These are phyloP conservation scores for Boloria euphrosyne DNA, from an alignment of 2,888 invertebrate species.

Conservation along the genomic window DNA sequence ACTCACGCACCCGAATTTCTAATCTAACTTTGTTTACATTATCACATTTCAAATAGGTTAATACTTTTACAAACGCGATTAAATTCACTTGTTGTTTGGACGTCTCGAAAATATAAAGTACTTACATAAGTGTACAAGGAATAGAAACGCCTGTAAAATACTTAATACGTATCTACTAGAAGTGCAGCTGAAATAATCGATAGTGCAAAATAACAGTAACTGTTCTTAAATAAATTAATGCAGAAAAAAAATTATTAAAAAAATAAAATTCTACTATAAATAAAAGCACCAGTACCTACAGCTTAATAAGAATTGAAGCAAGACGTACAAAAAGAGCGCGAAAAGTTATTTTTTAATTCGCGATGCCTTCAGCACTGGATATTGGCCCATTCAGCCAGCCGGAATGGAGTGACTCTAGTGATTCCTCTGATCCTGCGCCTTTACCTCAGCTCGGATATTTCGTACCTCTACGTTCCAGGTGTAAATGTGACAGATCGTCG, in stretches of 20 bases:
- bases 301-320: too few species aligned
- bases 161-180: background rate
- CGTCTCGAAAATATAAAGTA: slow-evolving; percentile 11
- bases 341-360: slow-evolving; percentile 7
- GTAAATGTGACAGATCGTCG: slow-evolving; percentile 67
- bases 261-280: background rate
- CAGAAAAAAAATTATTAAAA: too few species aligned
- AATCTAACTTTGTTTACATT: slow-evolving; percentile 53
- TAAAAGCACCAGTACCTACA: background rate
- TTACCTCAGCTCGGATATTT: slow-evolving; percentile 83
- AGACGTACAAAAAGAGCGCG: slow-evolving; percentile 5
- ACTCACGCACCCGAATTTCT: slow-evolving; percentile 54
- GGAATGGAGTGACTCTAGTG: slow-evolving; percentile 77
- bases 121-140: background rate
- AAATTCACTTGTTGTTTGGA: slow-evolving; percentile 10
- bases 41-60: slow-evolving; percentile 48
- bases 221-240: too few species aligned
- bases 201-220: slow-evolving; percentile 2
- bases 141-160: background rate
- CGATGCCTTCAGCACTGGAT: slow-evolving; percentile 71
- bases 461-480: slow-evolving; percentile 76
- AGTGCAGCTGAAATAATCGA: slow-evolving; percentile 8
- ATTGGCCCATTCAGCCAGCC: slow-evolving; percentile 71
- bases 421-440: slow-evolving; percentile 66
- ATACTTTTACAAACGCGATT: slow-evolving; percentile 45